A percentile compares a stretch with the other conserved stretches of the same genome.
phyloP scores from a whole-genome alignment of 2,888 invertebrate species.

The Linyphia triangularis region DNA sequence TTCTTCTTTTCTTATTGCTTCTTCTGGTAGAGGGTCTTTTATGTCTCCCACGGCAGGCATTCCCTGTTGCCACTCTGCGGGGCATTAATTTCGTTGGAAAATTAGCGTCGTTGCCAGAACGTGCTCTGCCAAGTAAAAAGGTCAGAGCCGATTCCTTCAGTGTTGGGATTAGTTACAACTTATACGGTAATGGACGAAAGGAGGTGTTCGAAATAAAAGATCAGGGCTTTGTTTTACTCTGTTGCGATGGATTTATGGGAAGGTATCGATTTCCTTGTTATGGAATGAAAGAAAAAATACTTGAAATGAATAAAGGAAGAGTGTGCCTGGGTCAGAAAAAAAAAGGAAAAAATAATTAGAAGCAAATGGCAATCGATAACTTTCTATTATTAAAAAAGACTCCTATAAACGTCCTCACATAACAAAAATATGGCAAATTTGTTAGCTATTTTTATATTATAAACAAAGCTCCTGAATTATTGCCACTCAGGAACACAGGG shows the following conservation, averaged over 20 bases:
- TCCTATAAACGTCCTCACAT: no score
- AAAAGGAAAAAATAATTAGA: no score
- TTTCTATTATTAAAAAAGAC: no score
- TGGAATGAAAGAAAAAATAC: background rate
- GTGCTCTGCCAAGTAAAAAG: slow-evolving; percentile 62
- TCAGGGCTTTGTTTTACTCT: background rate
- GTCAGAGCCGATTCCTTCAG: slow-evolving; percentile 11
- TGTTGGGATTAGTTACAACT: slow-evolving; percentile 46
- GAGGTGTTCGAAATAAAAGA: slow-evolving; percentile 53
- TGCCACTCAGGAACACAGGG: no score
- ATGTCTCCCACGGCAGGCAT: slow-evolving; percentile 68
- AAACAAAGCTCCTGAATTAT: no score
- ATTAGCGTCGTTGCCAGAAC: slow-evolving; percentile 74
- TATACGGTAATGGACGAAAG: slow-evolving; percentile 38
- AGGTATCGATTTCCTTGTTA: background rate
- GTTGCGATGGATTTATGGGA: background rate
- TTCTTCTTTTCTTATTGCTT: slow-evolving; percentile 39
- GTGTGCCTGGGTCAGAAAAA: no score
- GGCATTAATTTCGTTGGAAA: slow-evolving; percentile 71
- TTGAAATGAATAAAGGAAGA: background rate
- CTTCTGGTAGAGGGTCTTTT: slow-evolving; percentile 47
- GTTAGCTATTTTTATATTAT: no score
- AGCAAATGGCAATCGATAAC: no score
- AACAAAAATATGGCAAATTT: no score
- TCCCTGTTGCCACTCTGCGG: slow-evolving; percentile 72